phyloP scores from a whole-genome alignment of 2,113 vertebrate species.

The Anthoscopus minutus region DNA sequence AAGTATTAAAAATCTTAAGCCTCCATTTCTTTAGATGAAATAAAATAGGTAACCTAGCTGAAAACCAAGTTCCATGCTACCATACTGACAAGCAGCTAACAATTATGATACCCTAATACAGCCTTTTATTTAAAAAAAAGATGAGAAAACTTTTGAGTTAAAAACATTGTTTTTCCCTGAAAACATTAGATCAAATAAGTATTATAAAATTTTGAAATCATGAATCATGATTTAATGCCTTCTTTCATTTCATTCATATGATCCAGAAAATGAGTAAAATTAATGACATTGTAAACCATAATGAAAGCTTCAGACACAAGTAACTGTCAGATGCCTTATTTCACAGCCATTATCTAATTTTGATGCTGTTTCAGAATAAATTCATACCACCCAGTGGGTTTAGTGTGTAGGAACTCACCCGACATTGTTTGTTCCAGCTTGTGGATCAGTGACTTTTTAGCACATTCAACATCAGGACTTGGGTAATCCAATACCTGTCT shows the following conservation, averaged over 20 bases:
- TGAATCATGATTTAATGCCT: neutral
- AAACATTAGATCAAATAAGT: neutral
- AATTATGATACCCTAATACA: neutral
- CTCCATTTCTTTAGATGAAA: neutral
- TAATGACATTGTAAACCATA: neutral
- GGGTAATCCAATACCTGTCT: slow-evolving; percentile 93
- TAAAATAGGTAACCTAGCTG: neutral
- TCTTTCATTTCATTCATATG: neutral
- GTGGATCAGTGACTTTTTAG: slow-evolving; percentile 95
- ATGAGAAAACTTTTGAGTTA: neutral
- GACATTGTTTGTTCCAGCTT: slow-evolving; percentile 95
- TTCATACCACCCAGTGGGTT: neutral
- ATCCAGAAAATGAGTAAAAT: neutral
- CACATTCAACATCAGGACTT: slow-evolving; percentile 94
- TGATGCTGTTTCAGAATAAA: neutral
- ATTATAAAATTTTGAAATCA: neutral
- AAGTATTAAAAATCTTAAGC: neutral
- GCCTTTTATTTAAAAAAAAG: neutral
- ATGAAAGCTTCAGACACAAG: neutral
- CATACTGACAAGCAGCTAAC: neutral
- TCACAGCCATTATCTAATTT: neutral
- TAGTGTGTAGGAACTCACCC: slow-evolving; percentile 71
- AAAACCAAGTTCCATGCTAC: neutral
- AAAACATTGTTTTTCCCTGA: neutral
- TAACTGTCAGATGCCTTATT: neutral